phyloP scores from a whole-genome alignment of 2,888 invertebrate species.

The Dysmachus trigonus region DNA sequence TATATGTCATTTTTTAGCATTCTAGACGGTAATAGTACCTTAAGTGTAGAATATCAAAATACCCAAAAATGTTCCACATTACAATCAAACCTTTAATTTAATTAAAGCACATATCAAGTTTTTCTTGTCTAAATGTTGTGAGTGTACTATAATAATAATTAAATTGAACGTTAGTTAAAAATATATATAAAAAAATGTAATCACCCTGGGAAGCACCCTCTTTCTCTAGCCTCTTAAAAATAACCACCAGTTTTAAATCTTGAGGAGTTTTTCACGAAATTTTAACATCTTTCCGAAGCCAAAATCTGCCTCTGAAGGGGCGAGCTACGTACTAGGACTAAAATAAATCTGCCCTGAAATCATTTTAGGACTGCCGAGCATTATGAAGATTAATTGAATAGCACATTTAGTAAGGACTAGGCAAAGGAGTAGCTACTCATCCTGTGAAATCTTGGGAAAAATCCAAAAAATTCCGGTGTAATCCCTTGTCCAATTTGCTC shows the following conservation, averaged over 20 bases:
- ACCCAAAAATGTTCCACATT: too few species aligned
- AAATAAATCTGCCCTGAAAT: slow-evolving; percentile 8
- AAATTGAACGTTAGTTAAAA: too few species aligned
- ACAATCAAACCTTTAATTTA: too few species aligned
- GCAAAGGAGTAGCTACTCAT: not conserved
- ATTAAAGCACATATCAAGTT: too few species aligned
- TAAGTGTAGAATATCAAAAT: too few species aligned
- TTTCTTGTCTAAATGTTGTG: too few species aligned
- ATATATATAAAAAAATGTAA: too few species aligned
- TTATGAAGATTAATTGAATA: slow-evolving; percentile 28
- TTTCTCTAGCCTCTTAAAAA: not conserved
- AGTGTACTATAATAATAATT: too few species aligned
- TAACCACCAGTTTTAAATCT: not conserved
- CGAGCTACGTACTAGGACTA: not conserved
- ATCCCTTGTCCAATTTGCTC: slow-evolving; percentile 25
- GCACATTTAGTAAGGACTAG: not conserved
- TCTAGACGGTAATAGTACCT: too few species aligned
- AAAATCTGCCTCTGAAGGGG: not conserved
- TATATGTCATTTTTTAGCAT: too few species aligned
- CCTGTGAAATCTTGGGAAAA: not conserved
- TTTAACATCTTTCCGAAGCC: not conserved
- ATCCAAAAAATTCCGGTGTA: slow-evolving; percentile 3
- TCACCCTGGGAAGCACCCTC: too few species aligned
- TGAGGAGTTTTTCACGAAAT: not conserved
- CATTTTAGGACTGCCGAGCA: slow-evolving; percentile 6